These are phyloP conservation scores for Neodiprion lecontei DNA, from an alignment of 1,140 invertebrate species.

Conservation along the genomic window DNA sequence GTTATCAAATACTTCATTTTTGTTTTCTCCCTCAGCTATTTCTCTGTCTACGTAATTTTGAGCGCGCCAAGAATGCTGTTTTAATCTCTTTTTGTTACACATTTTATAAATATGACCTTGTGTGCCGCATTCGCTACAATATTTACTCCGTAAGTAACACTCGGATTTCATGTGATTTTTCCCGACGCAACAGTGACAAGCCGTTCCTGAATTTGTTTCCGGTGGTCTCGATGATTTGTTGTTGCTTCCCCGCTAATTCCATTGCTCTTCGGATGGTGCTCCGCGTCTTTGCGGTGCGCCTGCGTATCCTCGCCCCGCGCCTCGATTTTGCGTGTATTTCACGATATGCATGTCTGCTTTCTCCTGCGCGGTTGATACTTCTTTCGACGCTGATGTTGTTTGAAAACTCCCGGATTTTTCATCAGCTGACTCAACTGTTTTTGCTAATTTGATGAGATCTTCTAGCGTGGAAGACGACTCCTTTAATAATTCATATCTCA, in stretches of 20 bases:
- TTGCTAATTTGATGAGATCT: background rate
- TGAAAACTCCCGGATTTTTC: constrained; percentile 13
- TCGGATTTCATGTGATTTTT: background rate
- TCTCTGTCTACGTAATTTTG: background rate
- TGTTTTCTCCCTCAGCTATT: background rate
- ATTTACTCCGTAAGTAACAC: background rate
- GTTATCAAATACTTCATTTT: background rate
- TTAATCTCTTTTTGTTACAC: background rate
- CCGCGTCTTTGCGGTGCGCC: background rate
- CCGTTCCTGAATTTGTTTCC: background rate
- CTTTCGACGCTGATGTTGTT: background rate
- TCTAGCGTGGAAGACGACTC: background rate
- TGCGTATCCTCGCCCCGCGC: background rate
- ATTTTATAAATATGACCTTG: background rate
- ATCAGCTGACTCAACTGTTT: background rate
- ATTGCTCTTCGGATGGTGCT: background rate
- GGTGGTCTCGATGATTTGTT: background rate
- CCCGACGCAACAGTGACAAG: background rate
- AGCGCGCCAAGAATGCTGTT: background rate
- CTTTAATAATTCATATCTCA: constrained; percentile 18
- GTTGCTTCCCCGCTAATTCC: too few relatives aligned
- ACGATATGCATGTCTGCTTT: background rate
- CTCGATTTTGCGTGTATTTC: too few relatives aligned
- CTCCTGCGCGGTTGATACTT: background rate
- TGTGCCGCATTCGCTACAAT: background rate